Evolutionary conservation across 2,888 invertebrate species (phyloP), one percentile per base, ranked within the genome.

Genomic region (Archips xylosteana): DNA sequence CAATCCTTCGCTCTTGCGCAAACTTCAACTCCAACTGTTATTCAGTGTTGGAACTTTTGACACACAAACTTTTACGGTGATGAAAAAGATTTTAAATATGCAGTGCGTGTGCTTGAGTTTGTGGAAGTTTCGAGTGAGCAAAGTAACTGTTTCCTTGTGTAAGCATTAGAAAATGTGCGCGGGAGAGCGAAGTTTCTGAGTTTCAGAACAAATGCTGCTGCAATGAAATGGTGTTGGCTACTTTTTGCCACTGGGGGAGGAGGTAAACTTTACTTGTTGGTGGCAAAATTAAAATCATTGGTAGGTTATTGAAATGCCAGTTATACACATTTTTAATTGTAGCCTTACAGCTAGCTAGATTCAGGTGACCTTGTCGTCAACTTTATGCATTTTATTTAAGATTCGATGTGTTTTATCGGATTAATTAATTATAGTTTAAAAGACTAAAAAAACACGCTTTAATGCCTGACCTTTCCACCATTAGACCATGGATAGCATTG

Each of bases 1-100:
- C 78, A 79, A 75, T 78, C 66, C 64, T 63, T 77, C 77, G 79
- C 78, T 78, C 82, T 83, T 80, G 78, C 79, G 81, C 83, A 80
- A 82, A 83, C 82, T 83, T 77, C 74, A 81, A 73, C 82, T 83
- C 77, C 74, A 81, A 73, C 66, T 81, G 79, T 80, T 82, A 81
- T 82, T 81, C 79, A 81, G 77, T 78, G 75, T 78, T 79, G 78
- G 80, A 79, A 77, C 77, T 80, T 82, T 80, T 80, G 78, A 80
- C 80, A 78, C 76, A 77, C 72, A 81, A 80, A 79, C 79, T 80
- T 78, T 77, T 77, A 75, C 74, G 67, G 75, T 75, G 76, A 76
- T 78, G 70, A 75, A 65, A 76, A 75, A 75, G 75, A 76, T 73
- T 75, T 73, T 69, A 68, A 68, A 71, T 75, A 71, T 75, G 65